phyloP scores from a whole-genome alignment of 2,888 invertebrate species.

The Epistrophe eligans region DNA sequence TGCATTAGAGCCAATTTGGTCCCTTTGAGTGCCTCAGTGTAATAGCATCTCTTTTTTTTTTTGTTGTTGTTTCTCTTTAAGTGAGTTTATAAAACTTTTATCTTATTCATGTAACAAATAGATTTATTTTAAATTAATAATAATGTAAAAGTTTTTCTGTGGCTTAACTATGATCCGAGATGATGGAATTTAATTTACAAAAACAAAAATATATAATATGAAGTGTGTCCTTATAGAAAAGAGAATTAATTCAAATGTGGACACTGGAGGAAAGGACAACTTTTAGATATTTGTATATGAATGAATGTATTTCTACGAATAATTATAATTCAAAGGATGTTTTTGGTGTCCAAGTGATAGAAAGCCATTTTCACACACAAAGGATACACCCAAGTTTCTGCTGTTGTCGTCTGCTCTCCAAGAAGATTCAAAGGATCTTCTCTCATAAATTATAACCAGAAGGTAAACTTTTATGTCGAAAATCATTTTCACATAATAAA shows the following conservation, averaged over 20 bases:
- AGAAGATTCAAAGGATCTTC: slow-evolving; percentile 1
- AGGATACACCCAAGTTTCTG: neutral
- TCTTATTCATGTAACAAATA: slow-evolving; percentile 18
- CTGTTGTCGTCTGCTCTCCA: neutral
- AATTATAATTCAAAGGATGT: neutral
- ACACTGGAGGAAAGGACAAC: neutral
- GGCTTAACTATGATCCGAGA: slow-evolving; percentile 15
- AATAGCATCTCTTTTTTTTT: neutral
- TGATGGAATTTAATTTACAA: slow-evolving; percentile 27
- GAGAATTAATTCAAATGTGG: neutral
- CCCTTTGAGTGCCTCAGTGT: neutral
- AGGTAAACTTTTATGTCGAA: slow-evolving; percentile 6
- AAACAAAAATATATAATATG: slow-evolving; percentile 10
- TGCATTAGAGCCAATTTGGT: neutral
- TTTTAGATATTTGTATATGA: neutral
- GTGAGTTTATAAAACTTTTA: neutral
- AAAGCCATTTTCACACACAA: neutral
- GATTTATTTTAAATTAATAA: slow-evolving; percentile 36
- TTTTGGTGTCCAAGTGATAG: slow-evolving; percentile 14
- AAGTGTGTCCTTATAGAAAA: slow-evolving; percentile 21
- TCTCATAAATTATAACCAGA: slow-evolving; percentile 15
- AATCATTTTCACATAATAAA: neutral
- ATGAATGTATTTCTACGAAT: neutral
- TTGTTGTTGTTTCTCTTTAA: neutral
- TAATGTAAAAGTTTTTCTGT: slow-evolving; percentile 30